A percentile compares a stretch with the other conserved stretches of the same genome.
Conservation (phyloP, 2,888 invertebrate genomes). For the Eupithecia subfuscata region DNA sequence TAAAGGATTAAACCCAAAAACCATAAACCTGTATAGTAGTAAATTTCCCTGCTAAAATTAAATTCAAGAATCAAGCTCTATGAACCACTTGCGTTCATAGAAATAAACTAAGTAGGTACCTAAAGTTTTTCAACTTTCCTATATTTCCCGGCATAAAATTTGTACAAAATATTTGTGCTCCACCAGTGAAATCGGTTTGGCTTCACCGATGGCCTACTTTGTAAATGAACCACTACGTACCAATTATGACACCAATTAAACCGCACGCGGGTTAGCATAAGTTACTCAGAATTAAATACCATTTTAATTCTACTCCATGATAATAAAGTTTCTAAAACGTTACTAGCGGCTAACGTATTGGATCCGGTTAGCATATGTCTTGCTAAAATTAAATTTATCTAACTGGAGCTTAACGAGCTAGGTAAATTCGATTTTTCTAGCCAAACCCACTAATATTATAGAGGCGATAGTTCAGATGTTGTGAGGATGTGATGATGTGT, state of each 20-base stretch:
- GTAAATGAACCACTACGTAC: neutral
- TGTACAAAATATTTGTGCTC: slow-evolving; percentile 1
- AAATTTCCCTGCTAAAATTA: no score
- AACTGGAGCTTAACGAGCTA: neutral
- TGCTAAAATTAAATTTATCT: neutral
- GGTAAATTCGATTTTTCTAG: no score
- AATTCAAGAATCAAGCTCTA: no score
- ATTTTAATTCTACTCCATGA: neutral
- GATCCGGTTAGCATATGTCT: neutral
- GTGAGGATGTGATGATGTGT: neutral
- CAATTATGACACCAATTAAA: neutral
- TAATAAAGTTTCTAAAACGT: neutral
- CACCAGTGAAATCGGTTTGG: neutral
- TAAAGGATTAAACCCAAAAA: no score
- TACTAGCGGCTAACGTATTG: neutral
- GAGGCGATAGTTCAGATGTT: no score
- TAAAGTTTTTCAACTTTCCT: no score
- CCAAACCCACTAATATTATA: no score
- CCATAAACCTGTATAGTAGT: no score
- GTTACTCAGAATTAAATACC: neutral
- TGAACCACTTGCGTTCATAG: no score
- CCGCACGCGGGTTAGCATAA: slow-evolving; percentile 1
- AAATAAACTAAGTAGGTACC: no score
- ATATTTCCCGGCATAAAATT: neutral
- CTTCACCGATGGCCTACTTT: neutral